Evolutionary conservation across 1,140 invertebrate genomes (phyloP).

Genomic region (Camponotus vicinus): DNA sequence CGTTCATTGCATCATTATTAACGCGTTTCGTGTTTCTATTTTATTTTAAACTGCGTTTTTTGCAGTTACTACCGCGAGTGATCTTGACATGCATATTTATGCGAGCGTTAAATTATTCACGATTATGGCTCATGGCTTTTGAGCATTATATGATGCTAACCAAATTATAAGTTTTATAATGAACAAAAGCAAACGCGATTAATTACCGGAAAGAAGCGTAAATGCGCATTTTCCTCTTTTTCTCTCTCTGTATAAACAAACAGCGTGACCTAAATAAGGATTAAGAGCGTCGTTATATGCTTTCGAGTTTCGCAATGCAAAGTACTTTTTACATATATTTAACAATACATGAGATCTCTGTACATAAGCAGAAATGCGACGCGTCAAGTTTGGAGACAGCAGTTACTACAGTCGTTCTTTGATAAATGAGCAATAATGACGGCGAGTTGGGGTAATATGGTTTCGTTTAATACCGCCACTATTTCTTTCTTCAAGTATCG

Average conservation of each 20-base stretch:
- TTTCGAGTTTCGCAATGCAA: constrained; percentile 27
- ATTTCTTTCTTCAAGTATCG: constrained; percentile 54
- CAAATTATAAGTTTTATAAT: constrained; percentile 30
- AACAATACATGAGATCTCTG: constrained; percentile 36
- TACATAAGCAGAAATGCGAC: constrained; percentile 4
- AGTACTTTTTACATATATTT: constrained; percentile 48
- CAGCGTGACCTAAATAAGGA: constrained; percentile 31
- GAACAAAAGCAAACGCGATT: constrained; percentile 29
- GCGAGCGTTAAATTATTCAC: not conserved
- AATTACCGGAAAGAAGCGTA: not conserved
- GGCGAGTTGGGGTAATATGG: constrained; percentile 62
- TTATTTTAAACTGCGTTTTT: not conserved
- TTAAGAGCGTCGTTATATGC: constrained; percentile 38
- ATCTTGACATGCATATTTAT: constrained; percentile 1
- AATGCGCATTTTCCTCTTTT: constrained; percentile 15
- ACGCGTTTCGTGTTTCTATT: not conserved
- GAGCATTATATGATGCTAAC: constrained; percentile 19
- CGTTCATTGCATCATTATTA: not conserved
- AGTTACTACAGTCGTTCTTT: constrained; percentile 60
- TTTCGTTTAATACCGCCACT: constrained; percentile 65
- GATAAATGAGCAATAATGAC: constrained; percentile 74
- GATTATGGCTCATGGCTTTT: not conserved
- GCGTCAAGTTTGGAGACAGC: constrained; percentile 50
- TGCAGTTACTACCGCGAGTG: not conserved
- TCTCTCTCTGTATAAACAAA: not conserved